Evolutionary conservation across 2,797 vertebrate species (phyloP).

Genomic region (Onychomys leucogaster): DNA sequence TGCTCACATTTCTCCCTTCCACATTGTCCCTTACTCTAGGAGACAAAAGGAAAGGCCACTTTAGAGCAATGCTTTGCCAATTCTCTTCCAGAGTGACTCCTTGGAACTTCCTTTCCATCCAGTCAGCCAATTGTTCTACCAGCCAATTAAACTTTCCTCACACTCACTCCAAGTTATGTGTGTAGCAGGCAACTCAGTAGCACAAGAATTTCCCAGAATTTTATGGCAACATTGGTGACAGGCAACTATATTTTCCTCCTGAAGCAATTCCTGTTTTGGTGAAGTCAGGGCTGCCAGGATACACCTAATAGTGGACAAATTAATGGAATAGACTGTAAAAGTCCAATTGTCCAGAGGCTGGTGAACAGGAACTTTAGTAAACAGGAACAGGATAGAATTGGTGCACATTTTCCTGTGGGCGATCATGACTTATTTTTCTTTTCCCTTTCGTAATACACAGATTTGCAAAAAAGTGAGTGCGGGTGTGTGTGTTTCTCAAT

Average conservation of each 20-base stretch:
- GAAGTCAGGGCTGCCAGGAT: slow-evolving; percentile 23
- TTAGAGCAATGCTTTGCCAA: background rate
- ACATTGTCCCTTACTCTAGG: background rate
- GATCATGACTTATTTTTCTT: background rate
- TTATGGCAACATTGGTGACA: background rate
- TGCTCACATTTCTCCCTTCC: background rate
- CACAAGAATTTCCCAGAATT: slow-evolving; percentile 2
- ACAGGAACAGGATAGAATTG: slow-evolving; percentile 17
- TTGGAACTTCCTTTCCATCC: background rate
- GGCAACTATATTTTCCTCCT: slow-evolving; percentile 2
- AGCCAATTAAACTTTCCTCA: background rate
- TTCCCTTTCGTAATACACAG: background rate
- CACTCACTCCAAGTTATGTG: background rate
- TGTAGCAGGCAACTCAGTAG: background rate
- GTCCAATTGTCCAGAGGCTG: background rate
- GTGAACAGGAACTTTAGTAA: background rate
- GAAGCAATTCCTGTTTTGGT: background rate
- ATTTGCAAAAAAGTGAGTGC: background rate
- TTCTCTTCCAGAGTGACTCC: background rate
- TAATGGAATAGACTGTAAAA: slow-evolving; percentile 42
- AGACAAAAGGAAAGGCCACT: background rate
- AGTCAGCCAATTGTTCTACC: background rate
- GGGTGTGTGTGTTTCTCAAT: background rate
- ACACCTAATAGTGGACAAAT: background rate
- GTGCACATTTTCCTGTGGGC: background rate